Evolutionary conservation across 2,888 invertebrate genomes (phyloP), one percentile per base, ranked within the genome.

Genomic region (Hirtodrosophila duncani): DNA sequence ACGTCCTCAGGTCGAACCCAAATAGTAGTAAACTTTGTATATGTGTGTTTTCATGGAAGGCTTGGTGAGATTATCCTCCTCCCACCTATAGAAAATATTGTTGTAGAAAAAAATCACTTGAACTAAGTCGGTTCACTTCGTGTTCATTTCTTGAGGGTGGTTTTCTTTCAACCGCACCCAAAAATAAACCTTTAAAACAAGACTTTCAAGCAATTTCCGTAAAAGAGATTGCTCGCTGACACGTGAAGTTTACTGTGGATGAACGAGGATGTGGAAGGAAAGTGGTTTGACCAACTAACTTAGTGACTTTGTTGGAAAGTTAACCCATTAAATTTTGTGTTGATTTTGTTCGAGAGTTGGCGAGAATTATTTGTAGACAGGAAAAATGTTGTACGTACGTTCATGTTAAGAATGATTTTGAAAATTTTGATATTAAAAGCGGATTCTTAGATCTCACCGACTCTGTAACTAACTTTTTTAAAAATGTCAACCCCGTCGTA

Each of bases 141-240:
- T 29, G 43, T 39, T 36, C 10, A 7, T 11, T 6, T 26, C 29
- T 37, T 24, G 27, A 17, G 34, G 36, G 27, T 29, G 26, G 16
- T 9, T 34, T 23, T 37, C 7, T 31, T 36, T 51, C 29, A 10
- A 51, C 67, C 67, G 56, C 71, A 67, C 67, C 67, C 65, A 51
- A 44, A 44, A 44, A 27, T 16, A 45, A 53, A 44, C 41, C 50
- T 13, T 29, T 26, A 16, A 42, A 53, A 27, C 33, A 18, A 9
- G 26, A 7, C 27, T 31, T 7, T 20, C 4, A 7, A n/a, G 6
- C 31, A 3, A 48, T 36, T 24, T 44, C 29, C 36, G 11, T 11
- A 34, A 49, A 42, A 27, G 27, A 13, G 14, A 41, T 33, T 44
- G 44, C 41, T 41, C 36, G 23, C 48, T 38, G 49, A 50, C 56